Base-by-base conservation (phyloP, 2,888 invertebrate species). In the Metellina segmentata region DNA sequence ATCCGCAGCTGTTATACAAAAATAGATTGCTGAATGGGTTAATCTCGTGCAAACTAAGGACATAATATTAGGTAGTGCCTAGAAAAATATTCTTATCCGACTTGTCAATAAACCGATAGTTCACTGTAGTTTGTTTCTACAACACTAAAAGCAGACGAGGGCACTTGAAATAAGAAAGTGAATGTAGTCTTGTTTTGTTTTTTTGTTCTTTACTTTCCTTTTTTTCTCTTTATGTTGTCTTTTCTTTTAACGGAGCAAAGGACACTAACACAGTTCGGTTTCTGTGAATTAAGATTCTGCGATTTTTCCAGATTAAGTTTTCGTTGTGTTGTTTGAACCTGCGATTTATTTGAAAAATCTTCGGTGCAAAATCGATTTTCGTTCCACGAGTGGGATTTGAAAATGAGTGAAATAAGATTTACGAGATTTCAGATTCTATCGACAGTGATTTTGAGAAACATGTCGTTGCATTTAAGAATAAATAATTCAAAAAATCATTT, bases 81-180 rank as follows among this genome's bases (percentile, higher is more conserved):
- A 6, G 49, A 77, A 77, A 77, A 77, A 77, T 7, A 51, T 77
- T 8, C 2, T 16, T 13, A n/a, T 77, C n/a, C 51, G 13, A 77
- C n/a, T 6, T n/a, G 49, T 49, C 49, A 49, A 77, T 77, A 77
- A 77, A 77, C 48, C 77, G 51, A 77, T 77, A 77, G 49, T 77
- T 77, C n/a, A 49, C n/a, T 16, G 49, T 77, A 49, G 49, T 77
- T 49, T 5, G n/a, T 49, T 77, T 34, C 34, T 34, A 34, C 34
- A 34, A 4, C 34, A 34, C 34, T 34, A 34, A 34, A 34, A 34
- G 34, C 4, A 34, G 34, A 34, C 34, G 34, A 34, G 4, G 34
- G 34, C 34, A 4, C 34, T 34, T 34, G 34, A 34, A 34, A 34
- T 34, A 34, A 34, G 34, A 34, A 34, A 34, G 34, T 34, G 34